Evolutionary conservation across 1,140 invertebrate genomes (phyloP), one percentile per base, ranked within the genome.

Genomic region (Reticulitermes speratus): DNA sequence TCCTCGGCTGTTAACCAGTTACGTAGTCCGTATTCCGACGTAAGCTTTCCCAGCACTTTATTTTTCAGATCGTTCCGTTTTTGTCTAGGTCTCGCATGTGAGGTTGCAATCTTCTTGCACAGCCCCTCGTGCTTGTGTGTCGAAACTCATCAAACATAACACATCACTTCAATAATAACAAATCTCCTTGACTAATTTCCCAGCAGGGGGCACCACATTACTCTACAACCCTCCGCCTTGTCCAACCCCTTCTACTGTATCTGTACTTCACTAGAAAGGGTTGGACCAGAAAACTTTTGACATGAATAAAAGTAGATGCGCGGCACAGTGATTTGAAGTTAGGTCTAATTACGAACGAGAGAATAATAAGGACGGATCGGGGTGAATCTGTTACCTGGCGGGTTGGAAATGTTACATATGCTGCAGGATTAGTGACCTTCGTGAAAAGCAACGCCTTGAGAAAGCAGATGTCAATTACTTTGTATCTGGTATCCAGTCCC

Each of bases 101-200:
- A 12, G 11, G 48, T 48, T 48, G 48, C 48, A 38, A 5, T 48
- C 48, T 48, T 7, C 9, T 16, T 12, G 16, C 9, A 48, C 48
- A 48, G 16, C 1, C 52, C 52, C 52, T 21, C 11, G 19, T 21
- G 14, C 52, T 5, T 19, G 19, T 5, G 52, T 0, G 19, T 19
- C 52, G 14, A 21, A 55, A 55, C 52, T 55, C n/a, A 30, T 75
- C 65, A 75, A 30, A 75, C 65, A 30, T 75, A 3, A 6, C 65
- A 75, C 25, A 30, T 30, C 65, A n/a, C n/a, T 19, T 75, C 65
- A 30, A 75, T 75, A 75, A 30, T 30, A 75, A 75, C 65, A 75
- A 75, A 75, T 75, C 65, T 75, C 65, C 65, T 30, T 75, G 65
- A 75, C 65, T 75, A 75, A 75, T 75, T 75, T 75, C 65, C n/a